Evolutionary conservation across 37 sponge, comb jelly and placozoan species (phyloP).

Genomic region (Chondrosia reniformis): DNA sequence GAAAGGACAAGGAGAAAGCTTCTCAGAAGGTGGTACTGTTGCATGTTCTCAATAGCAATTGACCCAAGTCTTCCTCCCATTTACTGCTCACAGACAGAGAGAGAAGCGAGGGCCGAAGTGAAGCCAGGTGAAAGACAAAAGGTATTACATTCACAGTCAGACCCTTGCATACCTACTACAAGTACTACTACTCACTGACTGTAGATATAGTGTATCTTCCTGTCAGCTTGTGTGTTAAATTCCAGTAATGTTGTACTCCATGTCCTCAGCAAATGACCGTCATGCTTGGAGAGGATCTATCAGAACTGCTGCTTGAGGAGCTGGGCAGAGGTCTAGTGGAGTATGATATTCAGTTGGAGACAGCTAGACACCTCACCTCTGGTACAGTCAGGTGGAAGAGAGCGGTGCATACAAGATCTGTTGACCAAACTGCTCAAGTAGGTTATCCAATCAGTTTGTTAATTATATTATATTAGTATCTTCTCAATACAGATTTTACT

Average conservation of each 20-base stretch:
- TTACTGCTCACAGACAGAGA: constrained; percentile 10
- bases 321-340: constrained; percentile 26
- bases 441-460: no score
- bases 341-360: constrained; percentile 28
- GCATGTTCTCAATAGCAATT: no score
- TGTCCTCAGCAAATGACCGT: constrained; percentile 52
- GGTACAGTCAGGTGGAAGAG: constrained; percentile 56
- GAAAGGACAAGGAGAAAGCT: no score
- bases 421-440: constrained; percentile 50
- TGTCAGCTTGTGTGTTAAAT: not conserved
- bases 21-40: no score
- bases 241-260: not conserved
- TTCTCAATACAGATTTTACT: no score
- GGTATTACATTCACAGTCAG: no score
- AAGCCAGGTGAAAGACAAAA: constrained; percentile 25
- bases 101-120: not conserved
- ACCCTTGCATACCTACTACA: no score
- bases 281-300: constrained; percentile 34
- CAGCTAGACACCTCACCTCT: not conserved
- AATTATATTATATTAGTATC: no score
- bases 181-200: no score
- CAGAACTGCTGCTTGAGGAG: constrained; percentile 43
- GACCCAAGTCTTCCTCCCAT: not conserved
- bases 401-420: constrained; percentile 29
- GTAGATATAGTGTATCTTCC: not conserved